Base-by-base conservation (phyloP, 2,113 vertebrate genomes). In the Caloenas nicobarica region DNA sequence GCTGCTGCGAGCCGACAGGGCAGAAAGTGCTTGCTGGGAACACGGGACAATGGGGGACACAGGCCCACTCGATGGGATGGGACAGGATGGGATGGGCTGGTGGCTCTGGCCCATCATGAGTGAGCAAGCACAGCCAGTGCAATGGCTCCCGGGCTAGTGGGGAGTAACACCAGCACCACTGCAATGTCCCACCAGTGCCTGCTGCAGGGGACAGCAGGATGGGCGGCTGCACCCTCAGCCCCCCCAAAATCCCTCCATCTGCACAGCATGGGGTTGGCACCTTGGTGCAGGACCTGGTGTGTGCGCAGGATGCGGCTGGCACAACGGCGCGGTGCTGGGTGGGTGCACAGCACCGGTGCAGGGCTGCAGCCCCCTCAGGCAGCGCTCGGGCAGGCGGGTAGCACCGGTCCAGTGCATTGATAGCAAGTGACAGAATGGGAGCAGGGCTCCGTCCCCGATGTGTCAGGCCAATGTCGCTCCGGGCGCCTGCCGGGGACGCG, bases 341-440 rank as follows among this genome's bases (percentile, higher is more conserved):
- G 4, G 34, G 81, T 58, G 93, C 70, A 13, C 61, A 29, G 88
- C 84, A 12, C 73, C 50, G 2, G 50, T 5, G 7, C 11, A 3
- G 69, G 73, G 53, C 85, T 16, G 3, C 46, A 18, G 81, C 81
- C 65, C 78, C 86, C 40, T 11, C 33, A 5, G 82, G 89, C 91
- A 50, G 81, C 5, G 5, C 42, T 46, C 19, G 2, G 10, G 65
- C 57, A 53, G 58, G 44, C 69, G 3, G 36, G 21, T 38, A 24
- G 71, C 2, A 1, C 85, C 42, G 96, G 7, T 89, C 93, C 93
- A 65, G 92, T 88, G 95, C 61, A 8, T 89, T 96, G 72, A 97
- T 94, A 11, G 7, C 44, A 16, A 76, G 88, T 97, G 96, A 97
- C 95, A 97, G 96, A 97, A 97, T 95, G 96, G 95, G 96, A 91